Percentiles rank a stretch among this genome's conserved stretches.
Conservation (phyloP, 2,113 vertebrate species). For the Periophthalmus modestus region DNA sequence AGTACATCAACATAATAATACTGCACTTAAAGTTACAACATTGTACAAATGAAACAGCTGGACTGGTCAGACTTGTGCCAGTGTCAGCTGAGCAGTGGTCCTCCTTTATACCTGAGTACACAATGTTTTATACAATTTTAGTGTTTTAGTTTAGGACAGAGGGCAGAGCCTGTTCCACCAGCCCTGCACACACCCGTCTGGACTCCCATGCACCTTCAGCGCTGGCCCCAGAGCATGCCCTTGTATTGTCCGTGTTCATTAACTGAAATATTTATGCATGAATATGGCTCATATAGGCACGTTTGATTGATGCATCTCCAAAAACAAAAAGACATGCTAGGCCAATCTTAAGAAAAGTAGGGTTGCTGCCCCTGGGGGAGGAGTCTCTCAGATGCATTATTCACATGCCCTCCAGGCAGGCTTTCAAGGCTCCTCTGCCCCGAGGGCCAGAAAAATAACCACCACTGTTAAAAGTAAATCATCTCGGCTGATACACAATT, state of each 20-base stretch:
- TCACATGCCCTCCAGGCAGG: conserved; percentile 97
- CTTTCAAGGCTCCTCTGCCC: conserved; percentile 98
- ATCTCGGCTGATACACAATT: conserved; percentile 99
- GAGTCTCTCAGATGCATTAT: conserved; percentile 99
- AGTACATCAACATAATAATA: not conserved
- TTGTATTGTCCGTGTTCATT: conserved; percentile 91
- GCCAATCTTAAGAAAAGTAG: conserved; percentile 95
- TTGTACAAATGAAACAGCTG: not conserved
- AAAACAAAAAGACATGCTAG: conserved; percentile 95
- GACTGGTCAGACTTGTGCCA: not conserved
- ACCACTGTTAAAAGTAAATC: conserved; percentile 99
- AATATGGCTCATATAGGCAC: conserved; percentile 88
- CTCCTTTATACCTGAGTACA: not conserved
- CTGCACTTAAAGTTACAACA: not conserved
- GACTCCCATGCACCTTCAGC: conserved; percentile 76
- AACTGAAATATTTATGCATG: conserved; percentile 98
- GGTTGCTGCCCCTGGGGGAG: conserved; percentile 90
- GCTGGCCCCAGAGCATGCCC: conserved; percentile 43
- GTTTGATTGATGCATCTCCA: conserved; percentile 96
- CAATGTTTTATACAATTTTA: not conserved
- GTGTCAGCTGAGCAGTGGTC: not conserved
- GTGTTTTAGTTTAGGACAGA: conserved; percentile 10
- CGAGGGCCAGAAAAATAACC: conserved; percentile 96
- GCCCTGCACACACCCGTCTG: conserved; percentile 84
- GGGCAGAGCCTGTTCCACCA: conserved; percentile 60